phyloP scores from a whole-genome alignment of 2,113 vertebrate species.

The Malaclemys terrapin region DNA sequence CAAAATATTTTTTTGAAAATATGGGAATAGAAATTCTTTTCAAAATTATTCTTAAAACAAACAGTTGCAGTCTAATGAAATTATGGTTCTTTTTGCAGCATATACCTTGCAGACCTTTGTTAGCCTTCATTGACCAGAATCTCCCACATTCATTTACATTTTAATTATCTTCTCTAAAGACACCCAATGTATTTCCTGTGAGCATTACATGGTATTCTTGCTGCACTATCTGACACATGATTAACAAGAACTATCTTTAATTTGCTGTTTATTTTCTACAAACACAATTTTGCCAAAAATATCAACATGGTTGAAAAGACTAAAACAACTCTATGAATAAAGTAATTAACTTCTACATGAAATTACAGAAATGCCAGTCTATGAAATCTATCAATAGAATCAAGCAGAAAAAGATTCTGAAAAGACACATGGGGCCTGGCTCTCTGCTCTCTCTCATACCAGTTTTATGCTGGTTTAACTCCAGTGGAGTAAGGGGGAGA shows the following conservation, averaged over 20 bases:
- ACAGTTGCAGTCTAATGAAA: neutral
- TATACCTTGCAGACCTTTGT: neutral
- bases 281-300: neutral
- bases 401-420: neutral
- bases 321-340: neutral
- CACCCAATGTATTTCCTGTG: neutral
- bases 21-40: neutral
- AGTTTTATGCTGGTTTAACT: neutral
- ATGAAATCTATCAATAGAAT: neutral
- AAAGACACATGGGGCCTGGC: neutral
- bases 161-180: slow-evolving; percentile 28
- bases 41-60: neutral
- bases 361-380: neutral
- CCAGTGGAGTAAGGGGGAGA: neutral
- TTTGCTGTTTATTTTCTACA: slow-evolving; percentile 1
- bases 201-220: neutral
- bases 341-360: neutral
- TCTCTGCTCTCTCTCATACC: neutral
- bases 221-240: neutral
- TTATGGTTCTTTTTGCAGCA: neutral
- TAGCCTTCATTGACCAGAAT: neutral
- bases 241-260: neutral
- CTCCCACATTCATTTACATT: neutral
- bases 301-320: neutral
- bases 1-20: neutral